Conservation (phyloP, 2,888 invertebrate genomes). For the Drosophila siamana region DNA sequence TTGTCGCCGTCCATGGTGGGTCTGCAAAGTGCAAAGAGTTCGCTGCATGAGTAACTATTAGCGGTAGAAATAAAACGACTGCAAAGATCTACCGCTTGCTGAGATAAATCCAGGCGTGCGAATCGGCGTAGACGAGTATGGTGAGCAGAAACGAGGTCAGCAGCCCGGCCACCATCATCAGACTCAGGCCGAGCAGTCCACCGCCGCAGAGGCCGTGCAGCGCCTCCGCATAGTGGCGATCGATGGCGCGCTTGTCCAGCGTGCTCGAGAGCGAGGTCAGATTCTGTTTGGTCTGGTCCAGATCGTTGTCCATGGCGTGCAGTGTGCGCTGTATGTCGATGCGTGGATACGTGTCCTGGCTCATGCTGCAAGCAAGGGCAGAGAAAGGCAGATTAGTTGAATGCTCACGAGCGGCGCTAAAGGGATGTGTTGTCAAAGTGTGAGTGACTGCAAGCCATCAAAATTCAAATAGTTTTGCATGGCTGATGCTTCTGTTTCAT, state of each 20-base stretch:
- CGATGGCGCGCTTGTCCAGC: constrained; percentile 93
- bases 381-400: too few species aligned
- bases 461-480: too few species aligned
- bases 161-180: constrained; percentile 95
- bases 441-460: too few species aligned
- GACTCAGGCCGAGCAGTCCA: constrained; percentile 92
- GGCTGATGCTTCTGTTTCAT: too few species aligned
- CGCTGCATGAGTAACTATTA: not conserved
- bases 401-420: too few species aligned
- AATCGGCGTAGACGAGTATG: constrained; percentile 96
- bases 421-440: too few species aligned
- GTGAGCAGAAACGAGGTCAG: constrained; percentile 95
- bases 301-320: constrained; percentile 83
- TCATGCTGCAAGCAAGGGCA: constrained; percentile 81
- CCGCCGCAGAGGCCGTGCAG: constrained; percentile 93
- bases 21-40: constrained; percentile 48
- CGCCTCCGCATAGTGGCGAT: constrained; percentile 92
- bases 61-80: not conserved
- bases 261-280: constrained; percentile 87
- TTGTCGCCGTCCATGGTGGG: constrained; percentile 84
- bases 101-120: constrained; percentile 98
- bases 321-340: constrained; percentile 83
- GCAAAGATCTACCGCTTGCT: constrained; percentile 90
- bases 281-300: constrained; percentile 84
- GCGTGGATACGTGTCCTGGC: constrained; percentile 84